Base-by-base conservation (phyloP, 2,888 invertebrate genomes). In the Diarsia brunnea region DNA sequence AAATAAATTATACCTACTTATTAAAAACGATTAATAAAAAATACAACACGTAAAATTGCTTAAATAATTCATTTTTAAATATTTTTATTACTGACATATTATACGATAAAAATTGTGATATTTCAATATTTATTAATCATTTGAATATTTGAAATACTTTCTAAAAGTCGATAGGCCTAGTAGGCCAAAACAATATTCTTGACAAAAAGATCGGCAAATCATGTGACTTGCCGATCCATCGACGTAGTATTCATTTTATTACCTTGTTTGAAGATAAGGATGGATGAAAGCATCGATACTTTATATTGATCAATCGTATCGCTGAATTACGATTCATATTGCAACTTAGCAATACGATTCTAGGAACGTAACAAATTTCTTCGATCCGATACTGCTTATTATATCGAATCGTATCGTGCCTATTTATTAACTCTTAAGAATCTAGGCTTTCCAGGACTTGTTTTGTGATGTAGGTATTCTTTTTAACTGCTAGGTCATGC, bases 101-200 rank as follows among this genome's bases (percentile, higher is more conserved):
- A 19, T 21, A 60, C 47, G 51, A 83, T 83, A 72, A 83, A 75
- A 66, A 31, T 45, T 51, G 14, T 16, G 58, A 73, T 64, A 68
- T 73, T 64, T 38, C 49, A 81, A 75, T 79, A 74, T 81, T 75
- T 74, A 78, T 77, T 49, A 64, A 49, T 67, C 38, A 74, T 78
- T 64, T 74, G n/a, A 78, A 78, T 69, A 60, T 19, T 21, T 65
- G 11, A 65, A 51, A 31, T 51, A 84, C 87, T 86, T 87, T 86
- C 88, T 84, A 86, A 78, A 16, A 60, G 64, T 16, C 14, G 16
- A 68, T 2, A n/a, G 47, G 61, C 51, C 21, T 69, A 69, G 58
- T 75, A 58, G 65, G 69, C 49, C 69, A 76, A 53, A 61, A 55
- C 38, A 60, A 78, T 78, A 72, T 64, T 51, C 49, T 74, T 73